Percentiles rank a stretch among this genome's conserved stretches.
phyloP scores from a whole-genome alignment of 2,888 invertebrate species.

The Epinotia bilunana region DNA sequence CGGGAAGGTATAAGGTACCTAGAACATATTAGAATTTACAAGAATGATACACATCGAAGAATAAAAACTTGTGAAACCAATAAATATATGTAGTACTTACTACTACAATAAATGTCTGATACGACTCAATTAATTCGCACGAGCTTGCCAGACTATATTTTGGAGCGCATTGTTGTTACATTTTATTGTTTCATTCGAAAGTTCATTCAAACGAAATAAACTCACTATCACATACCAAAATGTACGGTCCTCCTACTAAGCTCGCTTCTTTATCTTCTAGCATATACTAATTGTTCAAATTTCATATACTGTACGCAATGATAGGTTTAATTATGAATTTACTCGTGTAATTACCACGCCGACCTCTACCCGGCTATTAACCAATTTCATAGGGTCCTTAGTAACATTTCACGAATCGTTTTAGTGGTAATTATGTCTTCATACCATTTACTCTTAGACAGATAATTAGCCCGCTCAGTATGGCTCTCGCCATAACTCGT shows the following conservation, averaged over 20 bases:
- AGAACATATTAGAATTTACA: no score
- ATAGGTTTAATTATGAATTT: constrained; percentile 30
- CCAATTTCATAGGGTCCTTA: constrained; percentile 17
- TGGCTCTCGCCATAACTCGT: neutral
- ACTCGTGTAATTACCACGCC: constrained; percentile 28
- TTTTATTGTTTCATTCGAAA: no score
- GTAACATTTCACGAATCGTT: constrained; percentile 22
- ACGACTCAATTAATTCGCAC: no score
- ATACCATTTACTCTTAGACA: neutral
- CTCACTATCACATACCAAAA: no score
- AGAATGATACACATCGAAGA: neutral
- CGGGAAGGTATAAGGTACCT: no score
- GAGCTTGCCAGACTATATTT: no score
- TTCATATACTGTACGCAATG: constrained; percentile 16
- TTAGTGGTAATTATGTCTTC: constrained; percentile 9
- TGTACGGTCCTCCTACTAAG: no score
- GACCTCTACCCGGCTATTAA: constrained; percentile 18
- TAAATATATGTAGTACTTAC: no score
- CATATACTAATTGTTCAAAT: constrained; percentile 1
- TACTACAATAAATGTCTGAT: no score
- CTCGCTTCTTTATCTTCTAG: neutral
- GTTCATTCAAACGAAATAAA: no score
- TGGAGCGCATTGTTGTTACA: no score
- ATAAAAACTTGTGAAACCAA: neutral
- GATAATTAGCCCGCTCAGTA: constrained; percentile 1